Base-by-base conservation (phyloP, 2,888 invertebrate genomes). In the Strigamia crassipes region DNA sequence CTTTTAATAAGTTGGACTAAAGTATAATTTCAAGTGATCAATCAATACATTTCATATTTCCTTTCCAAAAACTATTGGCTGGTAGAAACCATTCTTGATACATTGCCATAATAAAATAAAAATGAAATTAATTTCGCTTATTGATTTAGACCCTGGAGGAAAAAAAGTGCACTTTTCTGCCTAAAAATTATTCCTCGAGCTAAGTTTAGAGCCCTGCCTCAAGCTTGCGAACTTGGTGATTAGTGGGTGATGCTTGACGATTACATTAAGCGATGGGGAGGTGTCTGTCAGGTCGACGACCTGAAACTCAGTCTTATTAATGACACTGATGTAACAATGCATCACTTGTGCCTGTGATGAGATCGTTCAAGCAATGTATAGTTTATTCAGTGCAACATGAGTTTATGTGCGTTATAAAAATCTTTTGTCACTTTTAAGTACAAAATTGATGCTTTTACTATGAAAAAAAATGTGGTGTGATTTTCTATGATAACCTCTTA, bases 201-300 rank as follows among this genome's bases (percentile, higher is more conserved):
- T 61, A 61, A 61, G 21, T 61, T 61, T 61, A 61, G 61, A 61
- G 21, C 61, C n/a, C 61, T 21, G 46, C 13, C 12, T 46, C 46
- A 46, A 23, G 61, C 61, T 27, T 61, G 61, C 8, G 61, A 61
- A 61, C n/a, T 21, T 61, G 61, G 23, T 21, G 61, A 61, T 61
- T 61, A 61, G 18, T 61, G 61, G 61, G 23, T 23, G 61, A 61
- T 61, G 61, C 61, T 61, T 61, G 61, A 61, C 61, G 61, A 61
- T 61, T 61, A 61, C 61, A 61, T 61, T 61, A 61, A 61, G 61
- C 61, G 61, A 61, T 61, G 23, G 61, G 61, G 61, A 61, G 61
- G 61, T 61, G 61, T 61, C 61, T 61, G 61, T 18, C n/a, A 21
- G 61, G 61, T 61, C 61, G 61, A 18, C 61, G 61, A 61, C 61